Evolutionary conservation across 2,888 invertebrate genomes (phyloP).

Genomic region (Acrobasis repandana): DNA sequence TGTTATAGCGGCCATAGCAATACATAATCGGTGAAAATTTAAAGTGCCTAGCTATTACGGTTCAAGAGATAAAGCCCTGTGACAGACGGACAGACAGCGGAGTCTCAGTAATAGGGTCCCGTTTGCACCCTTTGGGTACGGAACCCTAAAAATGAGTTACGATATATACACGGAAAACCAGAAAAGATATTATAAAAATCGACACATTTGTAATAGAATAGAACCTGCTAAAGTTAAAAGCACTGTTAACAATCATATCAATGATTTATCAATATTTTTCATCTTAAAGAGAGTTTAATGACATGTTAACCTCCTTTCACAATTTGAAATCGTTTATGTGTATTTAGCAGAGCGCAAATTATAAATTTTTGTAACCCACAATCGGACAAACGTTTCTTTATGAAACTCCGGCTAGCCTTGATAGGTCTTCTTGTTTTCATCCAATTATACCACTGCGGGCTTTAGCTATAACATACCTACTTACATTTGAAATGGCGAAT

Average conservation of each 20-base stretch:
- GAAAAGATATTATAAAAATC: too few relatives aligned
- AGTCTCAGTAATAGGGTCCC: too few relatives aligned
- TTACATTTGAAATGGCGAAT: conserved; percentile 1
- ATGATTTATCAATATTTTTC: neutral
- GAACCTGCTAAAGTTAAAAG: neutral
- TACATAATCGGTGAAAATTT: too few relatives aligned
- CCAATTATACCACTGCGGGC: conserved; percentile 36
- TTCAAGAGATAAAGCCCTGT: too few relatives aligned
- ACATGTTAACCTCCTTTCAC: conserved; percentile 42
- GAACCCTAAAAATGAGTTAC: too few relatives aligned
- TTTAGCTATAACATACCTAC: too few relatives aligned
- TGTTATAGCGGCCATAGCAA: too few relatives aligned
- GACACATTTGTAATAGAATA: too few relatives aligned
- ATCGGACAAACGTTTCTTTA: conserved; percentile 29
- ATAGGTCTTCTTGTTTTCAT: conserved; percentile 42
- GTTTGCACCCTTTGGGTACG: too few relatives aligned
- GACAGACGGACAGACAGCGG: too few relatives aligned
- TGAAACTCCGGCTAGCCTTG: conserved; percentile 22
- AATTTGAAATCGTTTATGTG: conserved; percentile 36
- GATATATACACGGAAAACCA: too few relatives aligned
- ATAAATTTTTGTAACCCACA: conserved; percentile 30
- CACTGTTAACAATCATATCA: neutral
- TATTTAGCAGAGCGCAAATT: conserved; percentile 45
- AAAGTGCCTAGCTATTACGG: too few relatives aligned
- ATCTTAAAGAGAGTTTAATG: conserved; percentile 23